Base-by-base conservation (phyloP, 92 coral and sea anemone species). In the Phenganax stokvisi region DNA sequence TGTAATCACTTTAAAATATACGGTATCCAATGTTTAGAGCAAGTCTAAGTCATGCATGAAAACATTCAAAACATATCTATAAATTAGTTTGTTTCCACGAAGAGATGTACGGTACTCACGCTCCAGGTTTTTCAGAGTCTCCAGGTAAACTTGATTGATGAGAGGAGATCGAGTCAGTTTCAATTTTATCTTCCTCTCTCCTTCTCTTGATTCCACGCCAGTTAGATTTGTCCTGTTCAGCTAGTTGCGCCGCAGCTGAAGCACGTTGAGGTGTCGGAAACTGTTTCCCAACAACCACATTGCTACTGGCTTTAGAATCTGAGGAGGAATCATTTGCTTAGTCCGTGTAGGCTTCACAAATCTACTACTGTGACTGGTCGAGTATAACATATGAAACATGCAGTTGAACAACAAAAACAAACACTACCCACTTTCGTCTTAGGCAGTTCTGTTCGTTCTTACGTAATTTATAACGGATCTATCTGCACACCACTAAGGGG, bases 211-310 rank as follows among this genome's bases (percentile, higher is more conserved):
- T 25, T 59, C 83, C 83, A 44, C 83, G 83, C 74, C 74, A 79
- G 6, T 90, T 81, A 20, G 96, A 74, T 64, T 87, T 84, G 68
- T 89, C 97, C 77, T 92, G 92, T 76, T 89, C 87, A 29, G 99
- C 99, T 37, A 96, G 83, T 74, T 61, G 88, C 47, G 99, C 96
- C n/a, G 81, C 97, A 12, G 99, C 99, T 58, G 93, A 85, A 6
- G 99, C 97, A 74, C 99, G 89, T 53, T 92, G 93, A 60, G 99
- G 99, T 0, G 99, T 96, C 10, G 90, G 92, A 71, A 96, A 96
- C 30, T 90, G 82, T 71, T 97, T 88, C 71, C 97, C 99, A 74
- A 96, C 92, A 17, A 90, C 99, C 20, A 92, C 97, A 17, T 90
- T 69, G 8, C 83, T 74, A 57, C 81, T 81, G 37, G 77, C 64